Percentiles rank a stretch among this genome's conserved stretches.
Evolutionary conservation across 2,888 invertebrate genomes (phyloP).

Genomic region (Drosophila demipolita): DNA sequence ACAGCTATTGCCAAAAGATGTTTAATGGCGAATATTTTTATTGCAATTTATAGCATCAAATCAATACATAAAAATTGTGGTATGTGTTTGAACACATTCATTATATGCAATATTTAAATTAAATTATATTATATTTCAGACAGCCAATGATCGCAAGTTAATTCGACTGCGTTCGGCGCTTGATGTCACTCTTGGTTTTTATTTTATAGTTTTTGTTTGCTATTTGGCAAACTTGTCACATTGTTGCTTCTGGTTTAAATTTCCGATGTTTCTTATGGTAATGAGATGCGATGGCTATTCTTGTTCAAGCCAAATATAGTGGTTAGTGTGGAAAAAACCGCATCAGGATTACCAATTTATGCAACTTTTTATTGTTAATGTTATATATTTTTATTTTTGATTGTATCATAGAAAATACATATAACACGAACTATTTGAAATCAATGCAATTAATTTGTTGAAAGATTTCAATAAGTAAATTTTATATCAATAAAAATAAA

Average conservation of each 20-base stretch:
- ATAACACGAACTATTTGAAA: neutral
- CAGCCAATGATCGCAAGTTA: slow-evolving; percentile 54
- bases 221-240: slow-evolving; percentile 77
- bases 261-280: slow-evolving; percentile 64
- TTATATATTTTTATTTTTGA: neutral
- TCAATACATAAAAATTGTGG: slow-evolving; percentile 34
- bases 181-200: slow-evolving; percentile 57
- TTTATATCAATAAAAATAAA: neutral
- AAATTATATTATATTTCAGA: slow-evolving; percentile 7
- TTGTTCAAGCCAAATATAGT: slow-evolving; percentile 40
- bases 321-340: slow-evolving; percentile 17
- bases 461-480: neutral
- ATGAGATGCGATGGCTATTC: slow-evolving; percentile 49
- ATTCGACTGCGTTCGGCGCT: slow-evolving; percentile 25
- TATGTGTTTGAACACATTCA: slow-evolving; percentile 7
- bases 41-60: slow-evolving; percentile 56
- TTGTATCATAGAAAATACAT: neutral
- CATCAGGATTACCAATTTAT: neutral
- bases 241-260: slow-evolving; percentile 38
- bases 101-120: slow-evolving; percentile 17
- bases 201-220: slow-evolving; percentile 12
- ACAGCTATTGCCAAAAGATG: slow-evolving; percentile 27
- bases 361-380: neutral
- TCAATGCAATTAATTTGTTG: neutral
- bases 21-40: slow-evolving; percentile 41